Conservation (phyloP, 1,140 invertebrate genomes). For the Papilio xuthus region DNA sequence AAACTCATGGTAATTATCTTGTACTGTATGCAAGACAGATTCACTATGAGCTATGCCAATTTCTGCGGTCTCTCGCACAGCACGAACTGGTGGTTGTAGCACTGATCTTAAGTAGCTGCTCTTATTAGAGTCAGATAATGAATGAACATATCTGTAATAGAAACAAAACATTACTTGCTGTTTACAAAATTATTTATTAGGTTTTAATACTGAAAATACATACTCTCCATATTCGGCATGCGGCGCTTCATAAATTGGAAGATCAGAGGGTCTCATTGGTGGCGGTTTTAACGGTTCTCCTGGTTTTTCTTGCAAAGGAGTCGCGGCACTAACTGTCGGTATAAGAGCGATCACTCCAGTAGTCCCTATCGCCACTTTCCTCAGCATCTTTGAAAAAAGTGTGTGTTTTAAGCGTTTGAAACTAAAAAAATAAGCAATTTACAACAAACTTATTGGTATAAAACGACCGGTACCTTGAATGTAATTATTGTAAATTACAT, state of each 20-base stretch:
- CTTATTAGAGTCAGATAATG: constrained; percentile 60
- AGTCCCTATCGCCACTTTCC: constrained; percentile 72
- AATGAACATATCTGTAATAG: constrained; percentile 58
- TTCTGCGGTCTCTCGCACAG: constrained; percentile 66
- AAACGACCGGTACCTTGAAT: not conserved
- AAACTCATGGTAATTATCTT: constrained; percentile 67
- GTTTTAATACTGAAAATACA: not conserved
- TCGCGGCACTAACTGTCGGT: constrained; percentile 66
- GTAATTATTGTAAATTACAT: constrained; percentile 56
- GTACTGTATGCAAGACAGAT: constrained; percentile 57
- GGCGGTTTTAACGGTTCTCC: constrained; percentile 57
- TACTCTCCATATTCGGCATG: constrained; percentile 68
- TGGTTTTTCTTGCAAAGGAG: constrained; percentile 58
- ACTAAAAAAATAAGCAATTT: not conserved
- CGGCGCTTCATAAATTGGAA: constrained; percentile 81
- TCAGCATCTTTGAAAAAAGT: constrained; percentile 66
- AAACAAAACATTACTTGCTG: not conserved
- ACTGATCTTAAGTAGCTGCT: constrained; percentile 60
- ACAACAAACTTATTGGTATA: not conserved
- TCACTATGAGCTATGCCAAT: constrained; percentile 64
- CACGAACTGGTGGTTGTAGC: constrained; percentile 63
- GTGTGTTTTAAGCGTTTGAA: constrained; percentile 25
- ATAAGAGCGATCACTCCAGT: constrained; percentile 64
- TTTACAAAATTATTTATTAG: not conserved
- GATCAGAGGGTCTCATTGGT: constrained; percentile 79